Evolutionary conservation across 2,113 vertebrate species (phyloP), one percentile per base, ranked within the genome.

Genomic region (Brachyistius frenatus): DNA sequence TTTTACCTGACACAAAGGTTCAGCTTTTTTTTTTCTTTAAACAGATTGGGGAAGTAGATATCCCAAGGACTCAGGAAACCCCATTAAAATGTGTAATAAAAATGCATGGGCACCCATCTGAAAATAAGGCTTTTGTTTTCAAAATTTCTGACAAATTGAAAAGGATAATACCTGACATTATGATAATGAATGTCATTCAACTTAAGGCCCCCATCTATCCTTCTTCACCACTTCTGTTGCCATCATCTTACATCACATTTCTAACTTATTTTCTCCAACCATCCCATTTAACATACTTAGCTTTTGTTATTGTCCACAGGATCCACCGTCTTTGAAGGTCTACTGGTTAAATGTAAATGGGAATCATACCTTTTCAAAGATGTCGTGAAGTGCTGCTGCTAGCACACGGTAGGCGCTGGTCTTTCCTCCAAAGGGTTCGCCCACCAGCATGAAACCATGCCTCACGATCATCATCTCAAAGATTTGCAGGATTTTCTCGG

Each of bases 401-500:
- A 98, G 92, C 65, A 97, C 95, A 0, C 95, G 94, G 57, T 97
- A 98, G 0, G 96, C 96, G n/a, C 91, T 91, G 2, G 96, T 97
- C 88, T 98, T 98, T 30, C 96, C 97, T 57, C 96, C 97, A 68
- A 97, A 97, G 0, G 97, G 96, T 67, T 98, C 97, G 16, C 97
- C 97, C 63, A 98, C 97, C 69, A 98, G 90, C 97, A 97, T 98
- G 88, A 98, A 98, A 57, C 97, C 96, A 5, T 97, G 97, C 32
- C 96, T 95, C 44, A 98, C 96, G 47, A 96, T 95, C 96, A 98
- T 98, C 96, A 98, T 98, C 88, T 97, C 96, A 62, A 90, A 98
- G 78, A 97, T 95, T 90, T 98, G 97, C 63, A 97, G 91, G 85
- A 98, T 96, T 93, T 98, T 98, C 93, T 96, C 95, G 0, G 94